phyloP scores from a whole-genome alignment of 2,797 vertebrate species.

The Anguilla anguilla region DNA sequence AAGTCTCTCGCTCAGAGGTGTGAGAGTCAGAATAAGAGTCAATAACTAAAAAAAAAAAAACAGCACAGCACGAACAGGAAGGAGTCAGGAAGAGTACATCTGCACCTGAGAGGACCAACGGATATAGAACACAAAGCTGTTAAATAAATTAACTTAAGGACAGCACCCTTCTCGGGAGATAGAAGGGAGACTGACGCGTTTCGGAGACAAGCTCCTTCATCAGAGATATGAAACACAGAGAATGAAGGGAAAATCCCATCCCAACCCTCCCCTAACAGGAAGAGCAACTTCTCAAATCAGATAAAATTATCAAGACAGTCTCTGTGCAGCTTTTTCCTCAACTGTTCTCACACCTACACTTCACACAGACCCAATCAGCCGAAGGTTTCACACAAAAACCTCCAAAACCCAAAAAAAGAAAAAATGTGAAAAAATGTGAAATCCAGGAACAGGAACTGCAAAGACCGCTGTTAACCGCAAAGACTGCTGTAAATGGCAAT shows the following conservation, averaged over 20 bases:
- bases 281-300: not conserved
- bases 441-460: not conserved
- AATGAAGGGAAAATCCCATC: too few species aligned
- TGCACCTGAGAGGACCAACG: too few species aligned
- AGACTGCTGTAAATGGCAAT: not conserved
- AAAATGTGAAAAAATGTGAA: not conserved
- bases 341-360: not conserved
- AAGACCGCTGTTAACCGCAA: not conserved
- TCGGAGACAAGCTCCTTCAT: not conserved
- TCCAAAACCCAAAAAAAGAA: not conserved
- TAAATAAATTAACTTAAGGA: too few species aligned
- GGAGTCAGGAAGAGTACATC: too few species aligned
- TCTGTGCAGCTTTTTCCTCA: not conserved
- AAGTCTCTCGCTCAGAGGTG: too few species aligned
- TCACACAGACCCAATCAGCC: not conserved
- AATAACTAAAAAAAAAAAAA: too few species aligned
- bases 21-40: not conserved
- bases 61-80: too few species aligned
- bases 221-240: too few species aligned
- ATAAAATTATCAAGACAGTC: not conserved
- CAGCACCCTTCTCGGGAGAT: not conserved
- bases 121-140: too few species aligned
- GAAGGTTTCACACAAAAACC: not conserved
- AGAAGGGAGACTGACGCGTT: not conserved
- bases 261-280: not conserved